phyloP scores from a whole-genome alignment of 1,140 invertebrate species.

The Melitaea cinxia region DNA sequence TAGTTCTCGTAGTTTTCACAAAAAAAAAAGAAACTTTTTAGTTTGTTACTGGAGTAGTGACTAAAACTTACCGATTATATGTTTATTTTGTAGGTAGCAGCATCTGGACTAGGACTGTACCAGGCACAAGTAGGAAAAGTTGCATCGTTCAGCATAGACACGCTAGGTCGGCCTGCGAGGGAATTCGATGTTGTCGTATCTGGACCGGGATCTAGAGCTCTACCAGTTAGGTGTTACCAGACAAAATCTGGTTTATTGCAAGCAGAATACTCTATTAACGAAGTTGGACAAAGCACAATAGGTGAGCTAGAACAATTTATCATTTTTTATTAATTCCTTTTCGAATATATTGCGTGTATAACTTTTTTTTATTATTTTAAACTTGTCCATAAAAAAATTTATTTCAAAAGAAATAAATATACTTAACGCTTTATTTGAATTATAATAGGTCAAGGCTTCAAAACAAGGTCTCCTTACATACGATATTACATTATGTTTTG shows the following conservation, averaged over 20 bases:
- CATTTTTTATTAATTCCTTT: not conserved
- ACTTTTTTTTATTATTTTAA: too few relatives aligned
- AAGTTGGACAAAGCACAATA: slow-evolving; percentile 85
- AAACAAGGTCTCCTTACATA: too few relatives aligned
- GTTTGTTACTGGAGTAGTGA: too few relatives aligned
- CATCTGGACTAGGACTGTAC: slow-evolving; percentile 90
- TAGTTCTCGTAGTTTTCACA: too few relatives aligned
- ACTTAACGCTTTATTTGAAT: too few relatives aligned
- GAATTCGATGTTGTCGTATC: slow-evolving; percentile 96
- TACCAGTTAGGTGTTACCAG: slow-evolving; percentile 96
- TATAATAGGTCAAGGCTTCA: too few relatives aligned
- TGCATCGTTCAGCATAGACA: slow-evolving; percentile 94
- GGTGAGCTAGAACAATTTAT: slow-evolving; percentile 68
- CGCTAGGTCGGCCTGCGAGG: slow-evolving; percentile 90
- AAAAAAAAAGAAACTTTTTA: too few relatives aligned
- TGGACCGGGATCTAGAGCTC: slow-evolving; percentile 93
- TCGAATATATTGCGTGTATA: too few relatives aligned
- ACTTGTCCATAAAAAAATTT: too few relatives aligned
- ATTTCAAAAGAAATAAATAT: too few relatives aligned
- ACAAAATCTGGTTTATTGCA: slow-evolving; percentile 96
- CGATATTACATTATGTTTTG: too few relatives aligned
- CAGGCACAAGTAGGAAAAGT: slow-evolving; percentile 90
- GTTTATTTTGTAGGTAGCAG: slow-evolving; percentile 83
- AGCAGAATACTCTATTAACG: slow-evolving; percentile 94
- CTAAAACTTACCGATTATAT: too few relatives aligned